Evolutionary conservation across 2,888 invertebrate species (phyloP).

Genomic region (Trilocha varians): DNA sequence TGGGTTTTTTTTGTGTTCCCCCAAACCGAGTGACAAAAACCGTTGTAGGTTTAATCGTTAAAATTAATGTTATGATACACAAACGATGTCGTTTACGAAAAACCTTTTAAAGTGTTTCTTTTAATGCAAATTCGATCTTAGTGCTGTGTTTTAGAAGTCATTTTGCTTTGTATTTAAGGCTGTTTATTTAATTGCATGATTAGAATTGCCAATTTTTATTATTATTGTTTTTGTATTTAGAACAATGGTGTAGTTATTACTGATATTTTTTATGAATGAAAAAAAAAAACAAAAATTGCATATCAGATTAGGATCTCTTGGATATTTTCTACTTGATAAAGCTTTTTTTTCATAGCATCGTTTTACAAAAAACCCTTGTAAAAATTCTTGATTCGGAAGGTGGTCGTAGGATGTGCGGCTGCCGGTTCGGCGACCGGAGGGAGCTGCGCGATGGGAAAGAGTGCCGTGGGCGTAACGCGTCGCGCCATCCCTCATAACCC

Average conservation of each 20-base stretch:
- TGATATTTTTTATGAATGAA: no score
- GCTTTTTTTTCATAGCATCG: no score
- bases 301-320: no score
- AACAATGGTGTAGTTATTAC: neutral
- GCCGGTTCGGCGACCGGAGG: no score
- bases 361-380: no score
- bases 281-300: no score
- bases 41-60: conserved; percentile 50
- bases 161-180: neutral
- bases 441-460: no score
- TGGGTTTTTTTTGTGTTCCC: conserved; percentile 34
- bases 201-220: conserved; percentile 3
- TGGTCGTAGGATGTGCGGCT: no score
- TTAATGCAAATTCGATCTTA: neutral
- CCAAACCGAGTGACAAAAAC: conserved; percentile 37
- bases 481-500: no score
- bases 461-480: no score
- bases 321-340: no score
- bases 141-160: neutral
- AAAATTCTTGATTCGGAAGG: no score
- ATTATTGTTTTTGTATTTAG: neutral
- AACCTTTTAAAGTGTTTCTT: neutral
- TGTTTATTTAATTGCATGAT: neutral
- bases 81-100: conserved; percentile 20
- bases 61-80: conserved; percentile 60